A percentile compares a stretch with the other conserved stretches of the same genome.
Conservation (phyloP, 2,113 vertebrate genomes). For the Pelmatolapia mariae region DNA sequence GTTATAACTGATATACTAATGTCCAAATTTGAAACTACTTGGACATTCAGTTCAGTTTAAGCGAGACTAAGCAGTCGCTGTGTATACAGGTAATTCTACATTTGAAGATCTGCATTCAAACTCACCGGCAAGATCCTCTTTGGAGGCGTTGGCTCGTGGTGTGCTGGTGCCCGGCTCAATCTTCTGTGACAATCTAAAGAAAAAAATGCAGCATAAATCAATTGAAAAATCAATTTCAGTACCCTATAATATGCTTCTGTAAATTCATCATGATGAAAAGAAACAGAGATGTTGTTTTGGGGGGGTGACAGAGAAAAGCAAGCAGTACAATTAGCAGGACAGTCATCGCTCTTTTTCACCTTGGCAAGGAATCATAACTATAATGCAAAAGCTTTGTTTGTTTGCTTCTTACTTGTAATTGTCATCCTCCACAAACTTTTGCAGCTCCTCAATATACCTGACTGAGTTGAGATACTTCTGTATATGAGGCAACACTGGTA, state of each 20-base stretch:
- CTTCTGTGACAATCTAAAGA: conserved; percentile 88
- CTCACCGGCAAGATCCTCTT: conserved; percentile 90
- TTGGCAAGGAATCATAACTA: not conserved
- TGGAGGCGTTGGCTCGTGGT: conserved; percentile 86
- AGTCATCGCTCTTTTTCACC: not conserved
- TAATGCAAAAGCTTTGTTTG: not conserved
- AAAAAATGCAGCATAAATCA: not conserved
- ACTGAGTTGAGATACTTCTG: conserved; percentile 98
- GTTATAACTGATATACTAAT: not conserved
- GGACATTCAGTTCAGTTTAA: not conserved
- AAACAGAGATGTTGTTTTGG: not conserved
- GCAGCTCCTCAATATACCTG: conserved; percentile 96
- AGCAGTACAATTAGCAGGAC: not conserved
- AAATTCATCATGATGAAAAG: not conserved
- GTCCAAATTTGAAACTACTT: not conserved
- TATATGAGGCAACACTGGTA: conserved; percentile 90
- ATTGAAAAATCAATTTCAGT: not conserved
- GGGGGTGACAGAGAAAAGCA: not conserved
- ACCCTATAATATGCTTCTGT: not conserved
- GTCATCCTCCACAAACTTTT: conserved; percentile 99
- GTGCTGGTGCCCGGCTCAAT: conserved; percentile 96
- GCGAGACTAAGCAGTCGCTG: not conserved
- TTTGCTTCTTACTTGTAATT: conserved; percentile 92
- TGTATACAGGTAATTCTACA: not conserved
- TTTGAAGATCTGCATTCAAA: not conserved